Evolutionary conservation across 2,888 invertebrate genomes (phyloP), one percentile per base, ranked within the genome.

Genomic region (Eueremaeus valkanovi): DNA sequence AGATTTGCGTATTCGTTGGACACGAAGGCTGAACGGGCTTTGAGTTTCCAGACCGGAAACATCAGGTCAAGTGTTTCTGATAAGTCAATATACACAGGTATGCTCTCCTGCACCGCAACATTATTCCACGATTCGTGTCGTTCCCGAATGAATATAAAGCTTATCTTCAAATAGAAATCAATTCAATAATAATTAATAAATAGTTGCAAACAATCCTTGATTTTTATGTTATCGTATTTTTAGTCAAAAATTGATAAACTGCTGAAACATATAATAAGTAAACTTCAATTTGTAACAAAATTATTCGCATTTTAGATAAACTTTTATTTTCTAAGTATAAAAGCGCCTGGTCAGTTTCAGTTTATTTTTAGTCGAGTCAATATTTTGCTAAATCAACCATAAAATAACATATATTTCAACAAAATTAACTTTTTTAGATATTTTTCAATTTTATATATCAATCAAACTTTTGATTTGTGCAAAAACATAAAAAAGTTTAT

Each of bases 1-100:
- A 86, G 78, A 83, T 87, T 86, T 63, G 82, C 83, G 79, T 86
- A 86, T 78, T 85, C 85, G 45, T 86, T 83, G 8, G 88, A 86
- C 18, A 88, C 82, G 74, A 90, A 85, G 0, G 88, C 86, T 61
- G 89, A 89, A 79, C 73, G 66, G 11, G 78, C 79, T 0, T 75
- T 29, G 9, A 79, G 27, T 13, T 74, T 77, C 61, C 79, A 72
- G 11, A 77, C 73, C 16, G 79, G 79, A 49, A 76, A 73, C 27
- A 76, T 55, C 0, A 75, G 68, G 29, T 73, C 74, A 0, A 78
- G 58, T 11, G 77, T 72, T 2, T 76, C 76, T 0, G 77, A 77
- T 0, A 79, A 72, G 51, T 78, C 79, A 18, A 79, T 45, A 49
- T 42, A 70, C n/a, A 70, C 66, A 9, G 78, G 78, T 11, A 42